Evolutionary conservation across 2,797 vertebrate genomes (phyloP).

Genomic region (Rhodeus uyekii): DNA sequence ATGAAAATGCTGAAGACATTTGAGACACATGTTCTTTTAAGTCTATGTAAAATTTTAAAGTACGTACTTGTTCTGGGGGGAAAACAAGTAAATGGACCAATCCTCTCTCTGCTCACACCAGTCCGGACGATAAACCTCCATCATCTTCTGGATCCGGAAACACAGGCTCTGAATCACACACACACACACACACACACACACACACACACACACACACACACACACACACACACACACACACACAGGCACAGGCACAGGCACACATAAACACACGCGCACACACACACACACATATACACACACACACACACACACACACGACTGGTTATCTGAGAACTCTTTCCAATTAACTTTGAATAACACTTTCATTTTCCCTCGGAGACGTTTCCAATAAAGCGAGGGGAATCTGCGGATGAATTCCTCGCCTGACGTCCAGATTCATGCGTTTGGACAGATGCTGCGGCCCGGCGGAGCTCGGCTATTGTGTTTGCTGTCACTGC

Average conservation of each 20-base stretch:
- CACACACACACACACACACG: background rate
- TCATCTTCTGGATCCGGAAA: conserved; percentile 96
- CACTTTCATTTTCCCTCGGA: background rate
- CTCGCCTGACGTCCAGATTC: background rate
- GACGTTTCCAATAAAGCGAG: conserved; percentile 1
- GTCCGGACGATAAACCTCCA: conserved; percentile 92
- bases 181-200: conserved; percentile 14
- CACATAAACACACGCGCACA: conserved; percentile 85
- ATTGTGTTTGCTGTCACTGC: conserved; percentile 9
- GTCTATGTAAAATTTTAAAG: background rate
- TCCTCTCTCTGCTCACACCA: conserved; percentile 94
- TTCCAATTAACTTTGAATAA: conserved; percentile 6
- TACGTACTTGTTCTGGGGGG: conserved; percentile 92
- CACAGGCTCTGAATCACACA: conserved; percentile 83
- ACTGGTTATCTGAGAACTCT: background rate
- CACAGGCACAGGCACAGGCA: conserved; percentile 28
- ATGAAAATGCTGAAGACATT: background rate
- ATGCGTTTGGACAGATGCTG: conserved; percentile 1
- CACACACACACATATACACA: conserved; percentile 19
- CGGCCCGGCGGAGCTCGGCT: background rate
- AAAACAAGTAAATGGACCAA: conserved; percentile 97
- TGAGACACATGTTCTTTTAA: background rate
- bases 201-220: conserved; percentile 10
- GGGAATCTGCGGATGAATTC: background rate
- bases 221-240: background rate